Base-by-base conservation (phyloP, 2,797 vertebrate genomes). In the Enteromius trimaculatus region DNA sequence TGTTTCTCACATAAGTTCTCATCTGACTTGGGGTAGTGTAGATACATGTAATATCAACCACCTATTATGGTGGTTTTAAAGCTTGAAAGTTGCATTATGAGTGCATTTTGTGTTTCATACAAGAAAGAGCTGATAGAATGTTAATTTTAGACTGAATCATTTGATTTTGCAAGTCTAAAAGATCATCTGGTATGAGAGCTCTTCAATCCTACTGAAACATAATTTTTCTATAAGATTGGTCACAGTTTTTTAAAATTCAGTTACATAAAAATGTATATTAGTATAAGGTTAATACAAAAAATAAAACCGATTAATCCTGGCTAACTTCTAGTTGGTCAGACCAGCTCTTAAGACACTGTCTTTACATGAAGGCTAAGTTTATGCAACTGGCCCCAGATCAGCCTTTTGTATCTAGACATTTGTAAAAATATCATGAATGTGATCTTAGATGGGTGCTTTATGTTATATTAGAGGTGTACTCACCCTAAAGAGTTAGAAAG, bases 401-500 rank as follows among this genome's bases (percentile, higher is more conserved):
- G 11, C 51, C 3, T 55, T 51, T 55, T 75, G 29, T 55, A 75
- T 55, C 31, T 34, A 7, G 16, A 68, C 34, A 26, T 76, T 58
- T 42, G 6, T 60, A 31, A 17, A 60, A 76, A 58, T 37, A 74
- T 29, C 17, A 39, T 78, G 39, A 37, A 79, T 4, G 14, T 39
- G 21, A 75, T 53, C 11, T 8, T 44, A 37, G n/a, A 76, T 76
- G 10, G 10, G 23, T 69, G n/a, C 13, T 14, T 70, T 44, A 29
- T 53, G 44, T 16, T 49, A 62, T 3, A 71, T 21, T 34, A 21
- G 17, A 66, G n/a, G 4, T 26, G 4, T 39, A 78, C 39, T 78
- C 29, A 83, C 29, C 75, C n/a, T 78, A 37, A 53, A 83, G 16
- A 60, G n/a, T 60, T 4, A 26, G 66, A 70, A 34, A 17, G 23